These are phyloP conservation scores for Ligdia adustata DNA, from an alignment of 2,888 invertebrate species.

Conservation along the genomic window DNA sequence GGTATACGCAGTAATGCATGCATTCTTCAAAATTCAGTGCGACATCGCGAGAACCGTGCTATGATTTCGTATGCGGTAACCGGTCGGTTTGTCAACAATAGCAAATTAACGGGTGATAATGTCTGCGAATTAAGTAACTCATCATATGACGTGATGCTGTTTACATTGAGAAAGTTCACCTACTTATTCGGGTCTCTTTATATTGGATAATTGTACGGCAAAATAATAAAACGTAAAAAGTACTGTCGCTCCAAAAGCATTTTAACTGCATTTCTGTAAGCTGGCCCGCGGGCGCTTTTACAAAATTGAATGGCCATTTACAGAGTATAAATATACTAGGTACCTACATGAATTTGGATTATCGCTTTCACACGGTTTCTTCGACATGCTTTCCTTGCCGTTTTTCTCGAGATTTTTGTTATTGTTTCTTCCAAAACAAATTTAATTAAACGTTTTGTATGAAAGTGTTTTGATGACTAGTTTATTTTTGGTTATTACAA, in stretches of 20 bases:
- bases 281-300: slow-evolving; percentile 43
- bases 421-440: slow-evolving; percentile 3
- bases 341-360: slow-evolving; percentile 36
- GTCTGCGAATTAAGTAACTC: slow-evolving; percentile 55
- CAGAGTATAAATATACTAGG: slow-evolving; percentile 35
- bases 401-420: slow-evolving; percentile 21
- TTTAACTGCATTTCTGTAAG: slow-evolving; percentile 29
- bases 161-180: slow-evolving; percentile 59
- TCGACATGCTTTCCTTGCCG: slow-evolving; percentile 32
- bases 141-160: slow-evolving; percentile 57
- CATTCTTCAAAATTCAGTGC: slow-evolving; percentile 34
- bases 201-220: slow-evolving; percentile 50
- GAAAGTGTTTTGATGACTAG: not conserved
- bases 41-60: slow-evolving; percentile 26
- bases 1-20: slow-evolving; percentile 24
- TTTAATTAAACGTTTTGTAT: not conserved
- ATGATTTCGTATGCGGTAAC: slow-evolving; percentile 32
- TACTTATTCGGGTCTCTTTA: slow-evolving; percentile 42
- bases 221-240: slow-evolving; percentile 46
- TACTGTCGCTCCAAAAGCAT: slow-evolving; percentile 29
- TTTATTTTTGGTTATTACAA: not conserved
- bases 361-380: slow-evolving; percentile 65
- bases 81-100: slow-evolving; percentile 49
- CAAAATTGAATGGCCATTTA: slow-evolving; percentile 41
- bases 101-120: slow-evolving; percentile 50